phyloP scores from a whole-genome alignment of 2,888 invertebrate genomes.

The Acleris cristana region DNA sequence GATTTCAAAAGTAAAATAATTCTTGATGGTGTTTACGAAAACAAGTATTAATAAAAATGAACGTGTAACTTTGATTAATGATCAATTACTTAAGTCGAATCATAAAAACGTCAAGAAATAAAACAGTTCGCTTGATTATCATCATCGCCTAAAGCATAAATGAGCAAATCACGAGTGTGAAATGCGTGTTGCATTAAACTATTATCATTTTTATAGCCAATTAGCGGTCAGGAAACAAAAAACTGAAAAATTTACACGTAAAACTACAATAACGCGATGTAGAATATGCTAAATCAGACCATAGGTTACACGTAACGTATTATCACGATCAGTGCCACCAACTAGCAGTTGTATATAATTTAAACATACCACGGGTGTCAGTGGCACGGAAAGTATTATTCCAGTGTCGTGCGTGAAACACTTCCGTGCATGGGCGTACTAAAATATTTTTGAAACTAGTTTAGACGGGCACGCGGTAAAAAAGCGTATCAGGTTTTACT shows the following conservation, averaged over 20 bases:
- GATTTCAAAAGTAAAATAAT: no score
- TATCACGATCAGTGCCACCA: no score
- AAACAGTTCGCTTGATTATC: constrained; percentile 5
- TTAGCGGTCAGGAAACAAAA: constrained; percentile 25
- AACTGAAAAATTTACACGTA: constrained; percentile 19
- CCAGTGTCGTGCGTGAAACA: constrained; percentile 30
- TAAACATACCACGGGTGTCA: no score
- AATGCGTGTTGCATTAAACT: constrained; percentile 20
- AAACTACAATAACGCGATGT: constrained; percentile 30
- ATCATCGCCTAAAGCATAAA: constrained; percentile 9
- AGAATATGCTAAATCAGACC: constrained; percentile 10
- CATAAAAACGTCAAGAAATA: constrained; percentile 4
- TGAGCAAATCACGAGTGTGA: constrained; percentile 14
- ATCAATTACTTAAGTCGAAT: constrained; percentile 8
- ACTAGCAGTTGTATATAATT: no score
- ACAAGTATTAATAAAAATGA: background rate
- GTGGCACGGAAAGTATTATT: no score
- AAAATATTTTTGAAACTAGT: constrained; percentile 48
- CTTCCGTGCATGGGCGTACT: constrained; percentile 43
- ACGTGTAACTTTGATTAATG: constrained; percentile 1
- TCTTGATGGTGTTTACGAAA: no score
- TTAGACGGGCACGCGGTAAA: constrained; percentile 42
- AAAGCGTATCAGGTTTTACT: constrained; percentile 36
- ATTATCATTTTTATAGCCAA: constrained; percentile 23
- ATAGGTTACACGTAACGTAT: constrained; percentile 16